Evolutionary conservation across 2,888 invertebrate genomes (phyloP), one percentile per base, ranked within the genome.

Genomic region (Eristalis arbustorum): DNA sequence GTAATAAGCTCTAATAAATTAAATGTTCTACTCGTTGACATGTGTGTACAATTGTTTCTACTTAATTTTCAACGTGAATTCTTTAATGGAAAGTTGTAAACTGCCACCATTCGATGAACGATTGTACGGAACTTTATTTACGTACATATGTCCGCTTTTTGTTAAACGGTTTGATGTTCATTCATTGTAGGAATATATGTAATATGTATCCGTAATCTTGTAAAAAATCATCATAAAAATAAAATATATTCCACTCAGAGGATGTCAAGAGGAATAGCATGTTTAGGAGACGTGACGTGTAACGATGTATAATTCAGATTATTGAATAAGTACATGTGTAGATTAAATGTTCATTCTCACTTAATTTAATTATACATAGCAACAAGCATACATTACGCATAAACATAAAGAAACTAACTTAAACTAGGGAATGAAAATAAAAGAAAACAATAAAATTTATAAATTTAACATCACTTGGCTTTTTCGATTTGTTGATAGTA

Each of bases 281-380:
- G n/a, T 6, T 18, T 49, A 49, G 23, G 25, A 23, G 18, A 57
- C 23, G 23, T 2, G 1, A 11, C 14, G 25, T 25, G 22, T 11
- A 59, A 6, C 25, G 22, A 57, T 23, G 22, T 57, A 23, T 23
- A 57, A 8, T 25, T 57, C 57, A 57, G 57, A 57, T 22, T 57
- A 25, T 25, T 13, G 25, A 59, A 25, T 49, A n/a, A n/a, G n/a
- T n/a, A 49, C 49, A 49, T 49, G 49, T 49, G 49, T 59, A 59
- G 59, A 59, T 59, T 59, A 59, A 59, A 59, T 59, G 25, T 25
- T 59, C 59, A 59, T 28, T 59, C 25, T 25, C 59, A 59, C 59
- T 49, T 49, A 23, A 59, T 25, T 59, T 25, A 59, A 23, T 59
- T 25, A 59, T 59, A 59, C 25, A 59, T 28, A 18, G 49, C 49